Evolutionary conservation across 2,888 invertebrate genomes (phyloP), one percentile per base, ranked within the genome.

Genomic region (Lagria hirta): DNA sequence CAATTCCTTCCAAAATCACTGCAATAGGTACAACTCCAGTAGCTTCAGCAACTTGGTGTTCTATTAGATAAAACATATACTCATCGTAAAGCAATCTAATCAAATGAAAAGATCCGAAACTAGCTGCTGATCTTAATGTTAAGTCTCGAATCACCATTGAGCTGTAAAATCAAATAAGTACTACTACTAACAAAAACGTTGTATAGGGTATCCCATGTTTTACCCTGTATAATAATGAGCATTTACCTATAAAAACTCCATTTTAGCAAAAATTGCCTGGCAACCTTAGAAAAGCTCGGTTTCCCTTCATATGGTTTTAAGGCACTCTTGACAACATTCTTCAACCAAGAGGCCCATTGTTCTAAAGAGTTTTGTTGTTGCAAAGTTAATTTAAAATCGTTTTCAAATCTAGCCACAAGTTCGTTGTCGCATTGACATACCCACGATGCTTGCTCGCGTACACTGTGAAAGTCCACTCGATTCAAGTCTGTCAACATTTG

Each of bases 51-150:
- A 98, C 95, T 73, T 92, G 88, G 65, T 95, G 93, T 75, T 99
- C 98, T 60, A 99, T 91, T 62, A 98, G 79, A 74, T 94, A 98
- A 75, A 96, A 95, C 88, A 99, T 97, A 74, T 97, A 99, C 74
- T 99, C 99, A 74, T 99, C 98, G 72, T 96, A 99, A 43, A 99
- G 81, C 64, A 99, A 80, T 27, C 98, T 86, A 64, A 99, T 92
- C 58, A 99, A 81, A 75, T 99, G 99, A 78, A 99, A 99, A 53
- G 96, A 96, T 35, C 99, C 99, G 75, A 99, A 99, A 72, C 96
- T 96, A 12, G 96, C 92, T 21, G 99, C 98, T 47, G 96, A 96
- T 58, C 93, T 77, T 51, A 98, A 77, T 26, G 98, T 99, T 52
- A 99, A 80, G 74, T 99, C 98, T 29, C 98, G 81, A 60, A 99